A percentile compares a stretch with the other conserved stretches of the same genome.
These are phyloP conservation scores for Micropoecilia bifurca DNA, from an alignment of 2,797 vertebrate species.

Conservation along the genomic window DNA sequence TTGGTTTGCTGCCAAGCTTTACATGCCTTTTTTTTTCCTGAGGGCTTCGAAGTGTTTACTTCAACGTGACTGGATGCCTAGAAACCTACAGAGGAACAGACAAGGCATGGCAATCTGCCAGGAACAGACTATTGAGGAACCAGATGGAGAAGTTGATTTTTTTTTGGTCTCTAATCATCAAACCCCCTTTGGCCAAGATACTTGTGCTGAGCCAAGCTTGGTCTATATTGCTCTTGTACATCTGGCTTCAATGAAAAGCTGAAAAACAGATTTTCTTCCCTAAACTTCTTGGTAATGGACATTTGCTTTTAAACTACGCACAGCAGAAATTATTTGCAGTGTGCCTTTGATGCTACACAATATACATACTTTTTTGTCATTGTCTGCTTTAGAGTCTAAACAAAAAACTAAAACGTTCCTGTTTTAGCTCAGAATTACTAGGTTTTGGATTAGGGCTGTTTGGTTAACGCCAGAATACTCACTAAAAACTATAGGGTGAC, in stretches of 20 bases:
- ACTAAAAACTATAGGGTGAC: neutral
- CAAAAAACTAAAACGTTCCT: neutral
- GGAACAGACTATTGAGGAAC: slow-evolving; percentile 54
- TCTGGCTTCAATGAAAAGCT: slow-evolving; percentile 26
- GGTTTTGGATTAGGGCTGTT: neutral
- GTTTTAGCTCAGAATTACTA: neutral
- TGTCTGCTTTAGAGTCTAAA: neutral
- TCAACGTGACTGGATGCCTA: slow-evolving; percentile 49
- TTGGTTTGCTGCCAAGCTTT: slow-evolving; percentile 56
- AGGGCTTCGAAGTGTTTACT: slow-evolving; percentile 58
- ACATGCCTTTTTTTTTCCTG: slow-evolving; percentile 58
- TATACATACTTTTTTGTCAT: neutral
- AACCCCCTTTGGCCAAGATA: slow-evolving; percentile 57
- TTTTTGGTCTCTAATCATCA: slow-evolving; percentile 49
- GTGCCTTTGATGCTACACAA: neutral
- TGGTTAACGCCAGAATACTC: neutral
- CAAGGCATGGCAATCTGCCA: slow-evolving; percentile 63
- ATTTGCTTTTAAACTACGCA: neutral
- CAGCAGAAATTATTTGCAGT: neutral
- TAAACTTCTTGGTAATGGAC: neutral
- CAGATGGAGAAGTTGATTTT: slow-evolving; percentile 58
- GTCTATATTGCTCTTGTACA: slow-evolving; percentile 38
- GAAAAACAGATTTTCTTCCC: slow-evolving; percentile 15
- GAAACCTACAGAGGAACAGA: slow-evolving; percentile 58
- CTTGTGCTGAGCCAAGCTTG: slow-evolving; percentile 36